Evolutionary conservation across 2,113 vertebrate genomes (phyloP), one percentile per base, ranked within the genome.

Genomic region (Siphamia tubifer): DNA sequence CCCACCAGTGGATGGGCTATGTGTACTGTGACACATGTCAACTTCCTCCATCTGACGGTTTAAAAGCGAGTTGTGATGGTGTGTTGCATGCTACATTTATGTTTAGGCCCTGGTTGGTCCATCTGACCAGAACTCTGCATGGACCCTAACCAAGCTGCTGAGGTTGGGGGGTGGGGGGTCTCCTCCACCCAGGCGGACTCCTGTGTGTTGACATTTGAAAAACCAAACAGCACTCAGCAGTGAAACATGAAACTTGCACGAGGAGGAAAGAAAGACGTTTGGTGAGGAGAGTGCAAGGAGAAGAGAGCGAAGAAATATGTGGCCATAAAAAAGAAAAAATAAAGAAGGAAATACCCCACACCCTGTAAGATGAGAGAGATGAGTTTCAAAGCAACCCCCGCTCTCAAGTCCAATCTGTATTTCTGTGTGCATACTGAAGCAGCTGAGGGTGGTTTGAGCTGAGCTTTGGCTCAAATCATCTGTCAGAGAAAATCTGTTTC

Each of bases 401-500:
- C 70, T 40, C 68, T 52, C 45, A 12, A 44, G 45, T 43, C 32
- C 55, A 54, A 39, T 67, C 57, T 66, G 68, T 48, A 40, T 60
- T 51, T 60, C 69, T 34, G 51, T 8, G 35, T 20, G 15, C 68
- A 45, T 48, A 56, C 39, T 10, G 17, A 2, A 72, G 79, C 77
- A 78, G 70, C 82, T 80, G 82, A 82, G 77, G 87, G 64, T 71
- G 72, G 76, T 89, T 89, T 87, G 79, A 81, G 67, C 25, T 43
- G 57, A 74, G 61, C 51, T 84, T 66, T 51, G 68, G 82, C 85
- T 90, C 86, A 80, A 84, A 75, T 77, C 80, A 67, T 71, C 86
- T 57, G 84, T 81, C 74, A 74, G 75, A 38, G 73, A 56, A 90
- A 93, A 95, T 93, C 92, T 95, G 94, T 92, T 94, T 95, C 87